A percentile compares a stretch with the other conserved stretches of the same genome.
Conservation (phyloP, 1,140 invertebrate genomes). For the Euglossa dilemma region DNA sequence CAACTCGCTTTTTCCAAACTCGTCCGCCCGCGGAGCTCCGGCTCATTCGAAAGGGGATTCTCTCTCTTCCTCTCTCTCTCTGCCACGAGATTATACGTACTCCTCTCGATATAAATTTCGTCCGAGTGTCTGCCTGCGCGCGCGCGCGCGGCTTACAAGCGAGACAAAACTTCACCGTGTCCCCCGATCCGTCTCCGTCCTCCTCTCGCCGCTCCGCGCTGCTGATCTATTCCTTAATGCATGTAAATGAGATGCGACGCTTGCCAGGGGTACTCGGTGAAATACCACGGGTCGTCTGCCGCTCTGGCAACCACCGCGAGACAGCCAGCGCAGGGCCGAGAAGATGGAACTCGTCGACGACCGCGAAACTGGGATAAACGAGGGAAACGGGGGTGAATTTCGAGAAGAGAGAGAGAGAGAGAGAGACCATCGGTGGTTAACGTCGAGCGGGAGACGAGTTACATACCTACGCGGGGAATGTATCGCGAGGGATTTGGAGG, state of each 20-base stretch:
- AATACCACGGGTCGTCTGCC: conserved; percentile 51
- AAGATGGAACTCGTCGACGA: conserved; percentile 32
- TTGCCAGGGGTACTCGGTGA: conserved; percentile 56
- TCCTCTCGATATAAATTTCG: conserved; percentile 5
- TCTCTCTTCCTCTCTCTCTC: no score
- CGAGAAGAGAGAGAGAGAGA: conserved; percentile 37
- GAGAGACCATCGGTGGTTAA: conserved; percentile 50
- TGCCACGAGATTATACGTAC: not conserved
- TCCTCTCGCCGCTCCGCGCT: conserved; percentile 25
- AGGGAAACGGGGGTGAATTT: conserved; percentile 8
- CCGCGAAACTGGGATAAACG: conserved; percentile 11
- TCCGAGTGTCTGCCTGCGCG: not conserved
- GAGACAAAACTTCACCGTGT: not conserved
- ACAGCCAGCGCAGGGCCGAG: conserved; percentile 10
- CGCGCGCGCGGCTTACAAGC: not conserved
- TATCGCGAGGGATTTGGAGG: conserved; percentile 52
- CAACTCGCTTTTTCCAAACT: not conserved
- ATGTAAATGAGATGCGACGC: conserved; percentile 72
- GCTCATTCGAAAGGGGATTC: no score
- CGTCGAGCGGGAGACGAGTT: conserved; percentile 42
- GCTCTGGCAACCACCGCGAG: conserved; percentile 35
- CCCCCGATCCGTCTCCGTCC: conserved; percentile 20
- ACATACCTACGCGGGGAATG: conserved; percentile 50
- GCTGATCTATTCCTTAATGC: conserved; percentile 70
- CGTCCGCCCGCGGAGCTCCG: no score